Evolutionary conservation across 1,140 invertebrate genomes (phyloP).

Genomic region (Meteorus sp.): DNA sequence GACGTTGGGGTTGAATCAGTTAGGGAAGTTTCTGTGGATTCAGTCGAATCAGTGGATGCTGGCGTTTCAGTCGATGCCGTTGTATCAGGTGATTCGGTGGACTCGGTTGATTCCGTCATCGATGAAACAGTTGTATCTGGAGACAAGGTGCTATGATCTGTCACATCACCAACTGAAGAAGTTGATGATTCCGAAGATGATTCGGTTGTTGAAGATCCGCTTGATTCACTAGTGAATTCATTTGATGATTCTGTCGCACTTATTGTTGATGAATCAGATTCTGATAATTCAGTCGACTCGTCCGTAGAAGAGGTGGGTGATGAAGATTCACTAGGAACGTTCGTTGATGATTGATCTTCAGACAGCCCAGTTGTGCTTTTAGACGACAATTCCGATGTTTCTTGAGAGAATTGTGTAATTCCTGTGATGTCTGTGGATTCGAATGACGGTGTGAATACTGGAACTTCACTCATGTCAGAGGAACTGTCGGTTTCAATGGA

Average conservation of each 20-base stretch:
- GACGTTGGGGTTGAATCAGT: constrained; percentile 2
- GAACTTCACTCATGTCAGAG: too few relatives aligned
- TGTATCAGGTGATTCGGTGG: constrained; percentile 17
- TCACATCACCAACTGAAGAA: too few relatives aligned
- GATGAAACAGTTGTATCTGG: constrained; percentile 31
- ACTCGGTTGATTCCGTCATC: constrained; percentile 31
- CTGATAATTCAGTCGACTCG: constrained; percentile 12
- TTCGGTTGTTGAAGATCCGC: constrained; percentile 16
- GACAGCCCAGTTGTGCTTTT: constrained; percentile 27
- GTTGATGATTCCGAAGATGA: constrained; percentile 8
- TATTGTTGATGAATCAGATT: constrained; percentile 3
- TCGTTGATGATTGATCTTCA: constrained; percentile 15
- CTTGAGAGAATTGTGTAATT: too few relatives aligned
- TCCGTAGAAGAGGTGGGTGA: constrained; percentile 25
- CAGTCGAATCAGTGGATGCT: constrained; percentile 16
- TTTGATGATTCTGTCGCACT: constrained; percentile 6
- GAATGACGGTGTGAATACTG: constrained; percentile 32
- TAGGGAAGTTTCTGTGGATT: constrained; percentile 14
- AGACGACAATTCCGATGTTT: constrained; percentile 14
- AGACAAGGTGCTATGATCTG: too few relatives aligned
- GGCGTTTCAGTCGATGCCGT: constrained; percentile 34
- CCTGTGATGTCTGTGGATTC: constrained; percentile 21
- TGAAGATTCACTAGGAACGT: constrained; percentile 22
- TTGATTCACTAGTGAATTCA: not conserved
- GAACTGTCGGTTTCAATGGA: too few relatives aligned